These are phyloP conservation scores for Anguilla megastoma DNA, from an alignment of 2,797 vertebrate species.

Conservation along the genomic window DNA sequence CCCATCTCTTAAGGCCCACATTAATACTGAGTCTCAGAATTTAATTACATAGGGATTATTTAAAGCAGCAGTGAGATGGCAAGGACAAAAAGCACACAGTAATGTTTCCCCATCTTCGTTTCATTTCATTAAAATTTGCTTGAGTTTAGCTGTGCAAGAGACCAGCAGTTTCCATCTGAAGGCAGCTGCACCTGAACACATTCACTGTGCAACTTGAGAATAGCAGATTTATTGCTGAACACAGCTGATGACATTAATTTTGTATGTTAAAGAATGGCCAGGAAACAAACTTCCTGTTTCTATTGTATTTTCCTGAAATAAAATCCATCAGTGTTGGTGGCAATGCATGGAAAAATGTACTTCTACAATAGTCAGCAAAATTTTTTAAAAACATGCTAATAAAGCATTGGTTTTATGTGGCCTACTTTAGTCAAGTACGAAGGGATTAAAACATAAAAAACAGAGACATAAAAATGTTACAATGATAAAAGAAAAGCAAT, in stretches of 20 bases:
- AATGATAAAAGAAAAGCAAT: background rate
- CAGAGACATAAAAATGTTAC: background rate
- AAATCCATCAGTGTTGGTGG: background rate
- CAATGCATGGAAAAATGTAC: too few species aligned
- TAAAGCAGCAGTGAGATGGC: background rate
- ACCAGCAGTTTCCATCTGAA: background rate
- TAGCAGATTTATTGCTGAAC: background rate
- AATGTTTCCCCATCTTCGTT: background rate
- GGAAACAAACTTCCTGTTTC: background rate
- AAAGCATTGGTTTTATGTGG: too few species aligned
- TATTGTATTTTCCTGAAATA: background rate
- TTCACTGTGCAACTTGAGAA: background rate
- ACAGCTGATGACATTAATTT: background rate
- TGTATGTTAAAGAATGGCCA: background rate
- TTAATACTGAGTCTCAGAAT: background rate
- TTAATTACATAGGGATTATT: constrained; percentile 9
- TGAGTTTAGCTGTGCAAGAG: background rate
- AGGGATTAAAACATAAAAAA: too few species aligned
- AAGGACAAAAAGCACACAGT: background rate
- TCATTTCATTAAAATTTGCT: background rate
- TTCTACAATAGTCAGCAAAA: background rate
- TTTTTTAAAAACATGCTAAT: background rate
- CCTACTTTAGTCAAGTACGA: too few species aligned
- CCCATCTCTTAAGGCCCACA: background rate
- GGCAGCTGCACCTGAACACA: background rate